Percentiles rank a stretch among this genome's conserved stretches.
phyloP scores from a whole-genome alignment of 2,113 vertebrate genomes.

The Numenius arquata region DNA sequence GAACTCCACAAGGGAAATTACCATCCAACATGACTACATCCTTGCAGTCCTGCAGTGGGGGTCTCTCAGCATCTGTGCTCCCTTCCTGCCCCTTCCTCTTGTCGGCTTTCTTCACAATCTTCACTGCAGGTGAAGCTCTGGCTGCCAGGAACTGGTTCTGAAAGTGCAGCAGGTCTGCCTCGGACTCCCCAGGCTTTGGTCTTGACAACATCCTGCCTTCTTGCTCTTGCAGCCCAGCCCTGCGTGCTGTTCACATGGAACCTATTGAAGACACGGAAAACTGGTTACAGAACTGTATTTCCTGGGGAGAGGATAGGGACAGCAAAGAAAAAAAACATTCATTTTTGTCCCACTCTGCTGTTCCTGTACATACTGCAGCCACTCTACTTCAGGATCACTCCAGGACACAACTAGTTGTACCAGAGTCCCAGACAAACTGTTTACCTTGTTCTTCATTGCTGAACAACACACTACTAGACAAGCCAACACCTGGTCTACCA shows the following conservation, averaged over 20 bases:
- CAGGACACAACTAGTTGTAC: not conserved
- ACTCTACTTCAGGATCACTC: not conserved
- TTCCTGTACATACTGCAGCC: not conserved
- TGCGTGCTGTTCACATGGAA: not conserved
- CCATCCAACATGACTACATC: slow-evolving; percentile 89
- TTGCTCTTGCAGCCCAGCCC: not conserved
- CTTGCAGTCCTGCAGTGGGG: slow-evolving; percentile 32
- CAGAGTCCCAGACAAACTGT: not conserved
- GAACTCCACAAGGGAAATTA: slow-evolving; percentile 43
- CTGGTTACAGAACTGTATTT: not conserved
- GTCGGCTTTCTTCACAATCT: slow-evolving; percentile 83
- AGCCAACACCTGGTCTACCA: not conserved
- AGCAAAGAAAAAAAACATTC: not conserved
- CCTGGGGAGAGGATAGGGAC: not conserved
- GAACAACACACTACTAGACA: not conserved
- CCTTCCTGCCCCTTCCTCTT: slow-evolving; percentile 77
- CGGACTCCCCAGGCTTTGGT: slow-evolving; percentile 89
- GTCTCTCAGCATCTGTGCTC: not conserved
- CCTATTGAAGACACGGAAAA: not conserved
- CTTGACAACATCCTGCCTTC: slow-evolving; percentile 82
- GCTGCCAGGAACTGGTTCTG: slow-evolving; percentile 87
- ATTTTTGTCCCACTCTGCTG: not conserved
- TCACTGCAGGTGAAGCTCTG: slow-evolving; percentile 78
- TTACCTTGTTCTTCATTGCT: not conserved
- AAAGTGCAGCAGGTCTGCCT: slow-evolving; percentile 88